Evolutionary conservation across 2,113 vertebrate species (phyloP).

Genomic region (Cettia cetti): DNA sequence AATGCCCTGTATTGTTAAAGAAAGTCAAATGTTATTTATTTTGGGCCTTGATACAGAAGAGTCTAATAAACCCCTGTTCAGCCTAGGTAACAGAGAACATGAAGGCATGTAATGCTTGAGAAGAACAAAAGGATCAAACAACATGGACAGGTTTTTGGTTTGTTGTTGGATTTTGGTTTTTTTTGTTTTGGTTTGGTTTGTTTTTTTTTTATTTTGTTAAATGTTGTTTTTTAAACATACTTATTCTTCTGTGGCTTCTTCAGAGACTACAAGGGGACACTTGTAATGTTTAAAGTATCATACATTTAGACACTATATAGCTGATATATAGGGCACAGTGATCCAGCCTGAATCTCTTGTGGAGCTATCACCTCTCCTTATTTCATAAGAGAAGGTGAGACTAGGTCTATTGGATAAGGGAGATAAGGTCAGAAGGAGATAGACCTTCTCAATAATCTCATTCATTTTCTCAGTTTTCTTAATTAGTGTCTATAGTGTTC

Average conservation of each 20-base stretch:
- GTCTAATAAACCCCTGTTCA: not conserved
- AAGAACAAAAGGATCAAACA: not conserved
- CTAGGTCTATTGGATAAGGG: not conserved
- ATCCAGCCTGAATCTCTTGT: not conserved
- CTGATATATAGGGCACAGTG: not conserved
- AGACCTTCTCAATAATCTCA: not conserved
- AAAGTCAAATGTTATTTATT: not conserved
- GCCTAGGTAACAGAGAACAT: rapidly evolving
- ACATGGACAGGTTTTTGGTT: not conserved
- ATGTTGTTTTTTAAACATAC: not conserved
- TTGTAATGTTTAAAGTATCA: not conserved
- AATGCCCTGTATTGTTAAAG: not conserved
- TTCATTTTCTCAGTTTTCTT: not conserved
- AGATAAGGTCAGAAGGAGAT: not conserved
- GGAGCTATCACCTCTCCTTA: not conserved
- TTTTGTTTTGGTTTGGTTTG: no score
- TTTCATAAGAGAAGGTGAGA: not conserved
- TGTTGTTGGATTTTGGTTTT: no score
- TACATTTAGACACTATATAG: not conserved
- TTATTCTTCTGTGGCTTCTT: not conserved
- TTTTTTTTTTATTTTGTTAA: not conserved
- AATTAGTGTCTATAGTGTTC: not conserved
- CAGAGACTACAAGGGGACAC: not conserved
- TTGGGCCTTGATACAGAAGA: not conserved
- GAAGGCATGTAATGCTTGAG: not conserved